A percentile compares a stretch with the other conserved stretches of the same genome.
These are phyloP conservation scores for Tadarida brasiliensis DNA, from an alignment of 2,797 vertebrate genomes.

Conservation along the genomic window DNA sequence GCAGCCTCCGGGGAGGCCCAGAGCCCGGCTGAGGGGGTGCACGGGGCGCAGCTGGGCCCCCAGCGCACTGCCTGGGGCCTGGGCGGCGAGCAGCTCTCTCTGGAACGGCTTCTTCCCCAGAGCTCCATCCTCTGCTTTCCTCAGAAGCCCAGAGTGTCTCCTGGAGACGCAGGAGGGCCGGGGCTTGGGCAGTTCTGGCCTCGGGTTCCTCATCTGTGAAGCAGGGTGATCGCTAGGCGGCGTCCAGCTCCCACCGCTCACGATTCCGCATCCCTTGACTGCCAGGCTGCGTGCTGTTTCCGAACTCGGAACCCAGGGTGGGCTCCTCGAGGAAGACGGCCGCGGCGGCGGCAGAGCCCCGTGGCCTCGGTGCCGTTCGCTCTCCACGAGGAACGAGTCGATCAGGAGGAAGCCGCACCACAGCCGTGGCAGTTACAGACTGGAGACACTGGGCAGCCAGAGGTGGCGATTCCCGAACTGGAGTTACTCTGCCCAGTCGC, in stretches of 20 bases:
- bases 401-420: not conserved
- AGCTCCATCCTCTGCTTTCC: not conserved
- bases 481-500: slow-evolving; percentile 97
- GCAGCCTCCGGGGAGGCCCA: not conserved
- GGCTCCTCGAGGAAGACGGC: not conserved
- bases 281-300: not conserved
- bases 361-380: slow-evolving; percentile 90
- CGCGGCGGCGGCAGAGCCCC: rapidly evolving
- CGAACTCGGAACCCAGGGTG: not conserved
- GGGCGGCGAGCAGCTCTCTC: too few species aligned
- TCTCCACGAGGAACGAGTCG: slow-evolving; percentile 93
- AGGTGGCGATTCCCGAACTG: slow-evolving; percentile 97
- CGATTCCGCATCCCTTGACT: not conserved
- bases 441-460: slow-evolving; percentile 95
- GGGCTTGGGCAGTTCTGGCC: not conserved
- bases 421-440: slow-evolving; percentile 97
- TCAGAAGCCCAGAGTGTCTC: not conserved
- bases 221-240: not conserved
- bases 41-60: too few species aligned
- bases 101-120: not conserved
- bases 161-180: not conserved
- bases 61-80: too few species aligned
- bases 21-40: too few species aligned
- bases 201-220: not conserved
- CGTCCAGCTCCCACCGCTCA: not conserved